These are phyloP conservation scores for Montipora efflorescens DNA, from an alignment of 64 coral and sea anemone genomes.

Conservation along the genomic window DNA sequence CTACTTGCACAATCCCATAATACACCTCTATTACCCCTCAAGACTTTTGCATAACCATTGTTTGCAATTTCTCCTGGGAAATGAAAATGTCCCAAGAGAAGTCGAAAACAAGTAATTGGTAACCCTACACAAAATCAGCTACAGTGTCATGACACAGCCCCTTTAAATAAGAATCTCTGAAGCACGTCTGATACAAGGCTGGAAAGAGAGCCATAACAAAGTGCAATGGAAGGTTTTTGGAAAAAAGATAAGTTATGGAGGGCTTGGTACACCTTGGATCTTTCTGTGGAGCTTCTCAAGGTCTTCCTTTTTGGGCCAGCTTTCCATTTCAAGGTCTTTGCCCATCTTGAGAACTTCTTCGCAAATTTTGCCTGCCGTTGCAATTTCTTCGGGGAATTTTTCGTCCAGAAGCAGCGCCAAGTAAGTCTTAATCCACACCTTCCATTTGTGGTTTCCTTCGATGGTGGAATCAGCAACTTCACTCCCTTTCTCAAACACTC, in stretches of 20 bases:
- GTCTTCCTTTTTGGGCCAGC: slow-evolving; percentile 9
- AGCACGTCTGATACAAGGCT: too few relatives aligned
- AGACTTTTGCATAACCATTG: too few relatives aligned
- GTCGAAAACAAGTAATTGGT: too few relatives aligned
- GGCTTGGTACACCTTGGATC: neutral
- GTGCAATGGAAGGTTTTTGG: too few relatives aligned
- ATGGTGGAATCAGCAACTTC: slow-evolving; percentile 31
- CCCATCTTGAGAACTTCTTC: slow-evolving; percentile 49
- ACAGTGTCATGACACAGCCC: too few relatives aligned
- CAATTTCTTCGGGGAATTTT: slow-evolving; percentile 22
- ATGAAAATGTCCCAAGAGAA: too few relatives aligned
- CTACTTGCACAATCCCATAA: too few relatives aligned
- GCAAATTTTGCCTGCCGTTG: slow-evolving; percentile 18
- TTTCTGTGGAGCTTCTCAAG: neutral
- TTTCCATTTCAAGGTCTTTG: slow-evolving; percentile 12
- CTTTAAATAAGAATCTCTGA: too few relatives aligned
- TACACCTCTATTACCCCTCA: too few relatives aligned
- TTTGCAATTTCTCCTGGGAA: too few relatives aligned
- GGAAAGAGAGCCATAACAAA: too few relatives aligned
- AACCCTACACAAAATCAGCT: neutral
- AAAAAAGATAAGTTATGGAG: too few relatives aligned
- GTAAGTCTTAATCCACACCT: slow-evolving; percentile 46
- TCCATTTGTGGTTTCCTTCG: slow-evolving; percentile 55
- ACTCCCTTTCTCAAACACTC: slow-evolving; percentile 33
- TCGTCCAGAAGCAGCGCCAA: slow-evolving; percentile 51